Base-by-base conservation (phyloP, 2,113 vertebrate species). In the Ictalurus punctatus region DNA sequence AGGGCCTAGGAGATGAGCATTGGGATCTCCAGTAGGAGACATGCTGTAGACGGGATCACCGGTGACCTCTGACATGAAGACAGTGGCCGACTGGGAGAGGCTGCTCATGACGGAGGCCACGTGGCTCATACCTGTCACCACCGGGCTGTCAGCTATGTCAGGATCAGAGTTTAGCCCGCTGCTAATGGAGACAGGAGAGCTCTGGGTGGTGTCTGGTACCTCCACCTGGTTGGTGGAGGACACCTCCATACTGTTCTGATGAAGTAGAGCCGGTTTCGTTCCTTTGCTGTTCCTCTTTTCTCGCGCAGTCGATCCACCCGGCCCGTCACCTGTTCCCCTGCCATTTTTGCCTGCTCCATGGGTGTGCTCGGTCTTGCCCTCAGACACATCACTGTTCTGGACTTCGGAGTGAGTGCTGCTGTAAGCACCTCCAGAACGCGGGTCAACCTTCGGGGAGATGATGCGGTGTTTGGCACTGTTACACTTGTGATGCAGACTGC, bases 211-310 rank as follows among this genome's bases (percentile, higher is more conserved):
- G 95, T 99, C 98, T 0, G 98, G 98, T 63, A 99, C 97, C 93
- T 99, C 98, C 94, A 99, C 97, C 95, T 99, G 98, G 93, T 97
- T 98, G 94, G 97, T 97, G 71, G 98, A 99, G 89, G 98, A 98
- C 89, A 99, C 98, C 94, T 99, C 98, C 48, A 97, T 97, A 95
- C 98, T 99, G 94, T 96, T 99, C 94, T 99, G 98, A 52, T 99
- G 98, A 88, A 98, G 97, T 86, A 99, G 94, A 21, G 96, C 97
- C 0, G 98, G 97, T 94, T 98, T 99, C 19, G 97, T 95, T 94
- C 98, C 97, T 91, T 98, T 97, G 87, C 98, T 98, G 0, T 99
- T 99, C 92, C 97, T 95, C 94, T 98, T 97, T 93, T 99, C 98
- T 19, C 97, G 96, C 91, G 95, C 95, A 0, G 87, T 84, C 1